Evolutionary conservation across 2,888 invertebrate genomes (phyloP).

Genomic region (Aleiodes testaceus): DNA sequence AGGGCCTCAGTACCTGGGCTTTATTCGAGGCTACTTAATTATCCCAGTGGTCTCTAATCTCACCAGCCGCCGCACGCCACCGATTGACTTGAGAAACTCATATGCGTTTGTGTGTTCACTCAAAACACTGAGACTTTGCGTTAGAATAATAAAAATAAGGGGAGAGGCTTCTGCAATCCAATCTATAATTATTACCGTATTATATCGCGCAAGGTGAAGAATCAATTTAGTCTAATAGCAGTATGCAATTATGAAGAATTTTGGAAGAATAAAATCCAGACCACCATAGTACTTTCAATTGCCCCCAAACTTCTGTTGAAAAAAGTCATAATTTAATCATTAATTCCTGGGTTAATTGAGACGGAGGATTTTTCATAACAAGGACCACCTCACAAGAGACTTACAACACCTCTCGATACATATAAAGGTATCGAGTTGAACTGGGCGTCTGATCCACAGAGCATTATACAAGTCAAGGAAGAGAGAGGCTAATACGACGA

Average conservation of each 20-base stretch:
- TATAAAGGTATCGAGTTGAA: background rate
- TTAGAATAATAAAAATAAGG: background rate
- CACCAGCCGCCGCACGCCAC: slow-evolving; percentile 68
- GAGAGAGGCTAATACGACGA: slow-evolving; percentile 28
- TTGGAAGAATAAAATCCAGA: slow-evolving; percentile 35
- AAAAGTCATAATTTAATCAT: background rate
- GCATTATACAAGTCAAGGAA: background rate
- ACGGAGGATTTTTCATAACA: background rate
- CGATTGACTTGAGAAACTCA: slow-evolving; percentile 17
- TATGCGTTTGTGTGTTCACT: slow-evolving; percentile 41
- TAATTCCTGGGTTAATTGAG: background rate
- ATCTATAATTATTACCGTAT: background rate
- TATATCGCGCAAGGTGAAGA: slow-evolving; percentile 40
- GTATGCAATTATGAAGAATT: slow-evolving; percentile 41
- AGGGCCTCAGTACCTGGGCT: slow-evolving; percentile 56
- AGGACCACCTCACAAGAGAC: background rate
- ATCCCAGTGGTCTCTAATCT: slow-evolving; percentile 71
- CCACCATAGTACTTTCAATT: slow-evolving; percentile 33
- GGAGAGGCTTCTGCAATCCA: background rate
- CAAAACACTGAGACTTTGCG: slow-evolving; percentile 25
- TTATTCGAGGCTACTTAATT: slow-evolving; percentile 72
- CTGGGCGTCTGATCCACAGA: slow-evolving; percentile 24
- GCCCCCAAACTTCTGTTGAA: background rate
- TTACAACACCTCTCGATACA: slow-evolving; percentile 26
- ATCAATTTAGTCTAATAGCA: slow-evolving; percentile 44